Conservation (phyloP, 2,888 invertebrate genomes). For the Neocrepidodera transversa region DNA sequence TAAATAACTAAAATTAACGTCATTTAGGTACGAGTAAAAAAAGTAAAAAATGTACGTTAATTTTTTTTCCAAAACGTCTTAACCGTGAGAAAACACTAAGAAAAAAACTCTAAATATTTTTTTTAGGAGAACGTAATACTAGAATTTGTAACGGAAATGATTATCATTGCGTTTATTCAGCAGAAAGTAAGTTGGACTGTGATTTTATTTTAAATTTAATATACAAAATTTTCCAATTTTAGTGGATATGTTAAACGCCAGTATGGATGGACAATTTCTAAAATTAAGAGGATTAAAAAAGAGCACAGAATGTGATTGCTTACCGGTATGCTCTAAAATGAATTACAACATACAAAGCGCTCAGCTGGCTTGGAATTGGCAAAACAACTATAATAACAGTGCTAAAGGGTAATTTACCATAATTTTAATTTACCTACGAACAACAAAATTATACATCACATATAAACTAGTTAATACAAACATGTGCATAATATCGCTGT, state of each 20-base stretch:
- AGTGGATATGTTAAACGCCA: conserved; percentile 19
- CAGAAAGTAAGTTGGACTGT: conserved; percentile 23
- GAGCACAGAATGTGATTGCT: conserved; percentile 26
- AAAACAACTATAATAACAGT: conserved; percentile 2
- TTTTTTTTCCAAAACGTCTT: too few relatives aligned
- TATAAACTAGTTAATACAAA: too few relatives aligned
- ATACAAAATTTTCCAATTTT: conserved; percentile 13
- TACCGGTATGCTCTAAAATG: conserved; percentile 30
- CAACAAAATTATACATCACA: too few relatives aligned
- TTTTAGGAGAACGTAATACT: conserved; percentile 1
- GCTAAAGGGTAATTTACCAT: conserved; percentile 16
- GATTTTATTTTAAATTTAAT: not conserved
- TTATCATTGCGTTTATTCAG: conserved; percentile 16
- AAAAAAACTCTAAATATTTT: too few relatives aligned
- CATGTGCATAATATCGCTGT: too few relatives aligned
- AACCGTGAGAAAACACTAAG: too few relatives aligned
- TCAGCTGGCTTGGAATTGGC: conserved; percentile 27
- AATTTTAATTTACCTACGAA: too few relatives aligned
- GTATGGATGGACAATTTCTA: conserved; percentile 10
- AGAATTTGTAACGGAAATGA: conserved; percentile 18
- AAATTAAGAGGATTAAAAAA: conserved; percentile 6
- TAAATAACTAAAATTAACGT: too few relatives aligned
- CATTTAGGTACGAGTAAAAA: too few relatives aligned
- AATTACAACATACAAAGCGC: conserved; percentile 27
- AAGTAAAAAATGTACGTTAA: too few relatives aligned